phyloP scores from a whole-genome alignment of 2,113 vertebrate genomes.

The Raphicerus campestris region DNA sequence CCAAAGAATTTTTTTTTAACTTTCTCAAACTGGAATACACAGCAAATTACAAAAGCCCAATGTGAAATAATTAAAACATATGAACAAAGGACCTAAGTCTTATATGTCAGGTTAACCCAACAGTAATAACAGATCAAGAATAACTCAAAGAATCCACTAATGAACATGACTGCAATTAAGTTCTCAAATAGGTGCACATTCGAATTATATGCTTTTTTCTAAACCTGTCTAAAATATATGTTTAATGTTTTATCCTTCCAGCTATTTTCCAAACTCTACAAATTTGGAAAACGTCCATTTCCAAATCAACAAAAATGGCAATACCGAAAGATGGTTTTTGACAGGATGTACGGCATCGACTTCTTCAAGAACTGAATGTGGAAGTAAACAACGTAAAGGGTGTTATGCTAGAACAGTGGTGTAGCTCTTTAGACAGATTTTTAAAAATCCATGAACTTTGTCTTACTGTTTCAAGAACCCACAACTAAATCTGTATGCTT shows the following conservation, averaged over 20 bases:
- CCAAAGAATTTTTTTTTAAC: neutral
- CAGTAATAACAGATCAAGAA: slow-evolving; percentile 6
- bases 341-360: slow-evolving; percentile 11
- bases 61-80: slow-evolving; percentile 39
- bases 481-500: neutral
- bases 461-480: slow-evolving; percentile 1
- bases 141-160: slow-evolving; percentile 38
- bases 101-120: slow-evolving; percentile 23
- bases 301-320: slow-evolving; percentile 29
- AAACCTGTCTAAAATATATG: neutral
- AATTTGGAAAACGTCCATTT: slow-evolving; percentile 16
- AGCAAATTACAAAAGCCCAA: slow-evolving; percentile 49
- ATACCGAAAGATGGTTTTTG: neutral
- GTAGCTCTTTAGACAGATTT: neutral
- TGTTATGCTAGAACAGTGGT: neutral
- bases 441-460: neutral
- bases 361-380: slow-evolving; percentile 17
- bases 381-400: slow-evolving; percentile 28
- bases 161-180: slow-evolving; percentile 17
- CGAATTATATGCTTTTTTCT: slow-evolving; percentile 30
- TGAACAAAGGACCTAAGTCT: slow-evolving; percentile 48
- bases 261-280: slow-evolving; percentile 40
- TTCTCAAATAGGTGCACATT: slow-evolving; percentile 11
- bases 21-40: slow-evolving; percentile 11
- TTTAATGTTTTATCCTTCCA: slow-evolving; percentile 27